Evolutionary conservation across 64 coral and sea anemone species (phyloP), one percentile per base, ranked within the genome.

Genomic region (Montipora foliosa): DNA sequence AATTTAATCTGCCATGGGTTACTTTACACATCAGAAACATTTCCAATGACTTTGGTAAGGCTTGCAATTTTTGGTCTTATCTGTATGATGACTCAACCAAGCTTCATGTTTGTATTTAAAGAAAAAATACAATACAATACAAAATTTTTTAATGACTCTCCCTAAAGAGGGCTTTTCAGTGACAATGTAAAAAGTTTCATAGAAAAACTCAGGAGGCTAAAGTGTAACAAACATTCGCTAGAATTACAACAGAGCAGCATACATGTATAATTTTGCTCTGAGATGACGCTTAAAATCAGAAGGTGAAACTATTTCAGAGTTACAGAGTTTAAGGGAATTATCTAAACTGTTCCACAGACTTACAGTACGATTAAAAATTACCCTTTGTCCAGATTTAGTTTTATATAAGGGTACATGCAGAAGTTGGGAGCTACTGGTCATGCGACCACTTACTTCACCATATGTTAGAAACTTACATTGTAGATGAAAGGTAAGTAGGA

Each of bases 271-370:
- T 70, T 51, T 79, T 25, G 47, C 82, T 58, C 52, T 93, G 55
- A 87, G 82, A 58, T 92, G 84, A 81, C 72, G 80, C 72, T 86
- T 92, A 86, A 92, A 75, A 92, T 80, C 47, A 92, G 49, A 19
- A 92, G 81, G 49, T 37, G 37, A 37, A 37, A 37, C 37, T 37
- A 37, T 37, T 37, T 37, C 37, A 67, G 89, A 91, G 21, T 91
- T 90, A 67, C 89, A 80, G 78, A 91, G 78, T 74, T 91, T 91
- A 82, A 91, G 62, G 66, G 89, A 66, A 80, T 81, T 47, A 82
- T 79, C 24, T 4, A 84, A 92, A 82, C 79, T 80, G 57, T 60
- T 60, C 57, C 57, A 60, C 88, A 90, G 88, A 67, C 73, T 78
- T 78, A 90, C 88, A 78, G 78, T 61, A 78, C 4, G 58, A 90